Conservation (phyloP, 2,113 vertebrate genomes). For the Trematocara marginatum region DNA sequence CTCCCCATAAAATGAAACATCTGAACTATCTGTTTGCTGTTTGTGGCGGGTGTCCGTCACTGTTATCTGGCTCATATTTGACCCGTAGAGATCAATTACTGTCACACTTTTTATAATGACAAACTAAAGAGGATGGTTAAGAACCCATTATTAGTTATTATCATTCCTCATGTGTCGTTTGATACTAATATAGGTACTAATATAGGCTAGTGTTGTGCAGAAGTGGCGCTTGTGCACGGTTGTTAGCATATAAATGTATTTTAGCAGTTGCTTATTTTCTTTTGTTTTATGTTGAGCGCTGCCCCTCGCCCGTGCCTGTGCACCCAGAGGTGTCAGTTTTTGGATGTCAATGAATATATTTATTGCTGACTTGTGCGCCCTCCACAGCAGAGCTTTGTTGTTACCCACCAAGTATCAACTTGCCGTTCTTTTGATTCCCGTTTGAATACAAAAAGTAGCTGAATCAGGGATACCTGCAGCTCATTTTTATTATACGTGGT, state of each 20-base stretch:
- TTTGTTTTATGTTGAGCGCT: neutral
- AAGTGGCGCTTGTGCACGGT: neutral
- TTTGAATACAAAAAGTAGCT: conserved; percentile 20
- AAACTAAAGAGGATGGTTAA: neutral
- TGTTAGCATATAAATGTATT: neutral
- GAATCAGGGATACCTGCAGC: conserved; percentile 40
- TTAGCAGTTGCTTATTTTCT: neutral
- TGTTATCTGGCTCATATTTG: neutral
- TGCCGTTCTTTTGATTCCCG: conserved; percentile 5
- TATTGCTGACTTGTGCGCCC: neutral
- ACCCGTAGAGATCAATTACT: neutral
- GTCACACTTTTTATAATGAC: neutral
- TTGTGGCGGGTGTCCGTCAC: neutral
- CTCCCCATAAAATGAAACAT: neutral
- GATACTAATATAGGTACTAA: neutral
- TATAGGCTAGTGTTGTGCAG: neutral
- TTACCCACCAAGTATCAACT: neutral
- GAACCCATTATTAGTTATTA: neutral
- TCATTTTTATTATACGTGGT: conserved; percentile 15
- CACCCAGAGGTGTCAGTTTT: neutral
- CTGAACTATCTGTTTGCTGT: neutral
- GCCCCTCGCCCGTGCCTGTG: neutral
- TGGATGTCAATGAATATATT: neutral
- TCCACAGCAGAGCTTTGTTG: conserved; percentile 3
- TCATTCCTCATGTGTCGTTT: neutral